phyloP scores from a whole-genome alignment of 2,797 vertebrate species.

The Gobio occitaniae region DNA sequence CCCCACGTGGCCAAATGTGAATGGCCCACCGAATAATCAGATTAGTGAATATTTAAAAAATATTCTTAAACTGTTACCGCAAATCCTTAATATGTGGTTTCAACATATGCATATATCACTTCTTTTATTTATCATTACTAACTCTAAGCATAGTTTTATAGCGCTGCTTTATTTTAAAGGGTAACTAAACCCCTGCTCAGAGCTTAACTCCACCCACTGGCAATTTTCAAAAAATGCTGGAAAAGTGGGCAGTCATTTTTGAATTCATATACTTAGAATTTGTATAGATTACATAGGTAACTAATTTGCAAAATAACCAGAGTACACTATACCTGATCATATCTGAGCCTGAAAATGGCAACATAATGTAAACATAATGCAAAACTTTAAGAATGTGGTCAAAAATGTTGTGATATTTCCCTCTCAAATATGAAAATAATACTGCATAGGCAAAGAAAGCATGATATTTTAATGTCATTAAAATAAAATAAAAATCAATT shows the following conservation, averaged over 20 bases:
- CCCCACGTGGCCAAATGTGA: neutral
- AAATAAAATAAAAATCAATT: too few relatives aligned
- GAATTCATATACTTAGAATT: neutral
- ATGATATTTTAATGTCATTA: too few relatives aligned
- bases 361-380: neutral
- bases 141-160: neutral
- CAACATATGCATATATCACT: neutral
- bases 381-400: neutral
- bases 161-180: neutral
- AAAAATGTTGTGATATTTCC: neutral
- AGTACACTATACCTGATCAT: neutral
- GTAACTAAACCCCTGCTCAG: too few relatives aligned
- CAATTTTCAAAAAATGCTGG: too few relatives aligned
- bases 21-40: neutral
- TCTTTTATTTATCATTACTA: neutral
- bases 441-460: too few relatives aligned
- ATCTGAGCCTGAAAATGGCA: neutral
- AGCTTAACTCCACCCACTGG: too few relatives aligned
- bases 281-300: neutral
- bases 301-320: neutral
- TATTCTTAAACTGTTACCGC: neutral
- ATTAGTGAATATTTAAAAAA: neutral
- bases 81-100: neutral
- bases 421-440: too few relatives aligned
- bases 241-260: neutral